Evolutionary conservation across 2,888 invertebrate species (phyloP), one percentile per base, ranked within the genome.

Genomic region (Polietes domitor): DNA sequence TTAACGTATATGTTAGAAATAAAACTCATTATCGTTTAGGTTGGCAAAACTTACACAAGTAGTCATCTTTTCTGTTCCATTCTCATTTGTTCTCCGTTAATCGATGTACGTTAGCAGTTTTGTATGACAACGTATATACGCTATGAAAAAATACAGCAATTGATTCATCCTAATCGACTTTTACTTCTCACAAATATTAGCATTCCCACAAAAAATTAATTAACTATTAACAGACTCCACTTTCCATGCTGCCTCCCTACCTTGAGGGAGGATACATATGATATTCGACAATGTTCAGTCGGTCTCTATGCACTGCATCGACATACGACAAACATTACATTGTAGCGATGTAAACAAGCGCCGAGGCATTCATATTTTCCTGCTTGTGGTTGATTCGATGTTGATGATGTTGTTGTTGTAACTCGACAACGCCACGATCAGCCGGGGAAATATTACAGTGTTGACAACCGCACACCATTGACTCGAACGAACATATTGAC

Each of bases 261-360:
- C 12, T 26, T 15, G 12, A 2, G 15, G 26, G 6, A 1, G 24
- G 24, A 21, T 7, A 17, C 15, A 58, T 1, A 58, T 24, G 58
- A 50, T 17, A 63, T 28, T 63, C 17, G 32, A 37, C 63, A 63
- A 63, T 63, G 63, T 63, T 63, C 37, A 47, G 12, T 47, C 41
- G 32, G 7, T 32, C 3, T 12, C 10, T 41, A n/a, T n/a, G 47
- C 15, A n/a, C 32, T 55, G 21, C 55, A 7, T 2, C 50, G 3
- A 50, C 17, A 63, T 37, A 21, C 41, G 41, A 9, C 24, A 24
- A 43, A 68, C 19, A 24, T 43, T 15, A 32, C 61, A 28, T 32
- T 63, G 32, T 63, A 53, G 68, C 75, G 63, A 4, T 61, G 82
- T 78, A 74, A 72, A 72, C 65, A 83, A 65, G 68, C 72, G 50